These are phyloP conservation scores for Aphelocoma californica DNA, from an alignment of 2,797 vertebrate genomes.

Conservation along the genomic window DNA sequence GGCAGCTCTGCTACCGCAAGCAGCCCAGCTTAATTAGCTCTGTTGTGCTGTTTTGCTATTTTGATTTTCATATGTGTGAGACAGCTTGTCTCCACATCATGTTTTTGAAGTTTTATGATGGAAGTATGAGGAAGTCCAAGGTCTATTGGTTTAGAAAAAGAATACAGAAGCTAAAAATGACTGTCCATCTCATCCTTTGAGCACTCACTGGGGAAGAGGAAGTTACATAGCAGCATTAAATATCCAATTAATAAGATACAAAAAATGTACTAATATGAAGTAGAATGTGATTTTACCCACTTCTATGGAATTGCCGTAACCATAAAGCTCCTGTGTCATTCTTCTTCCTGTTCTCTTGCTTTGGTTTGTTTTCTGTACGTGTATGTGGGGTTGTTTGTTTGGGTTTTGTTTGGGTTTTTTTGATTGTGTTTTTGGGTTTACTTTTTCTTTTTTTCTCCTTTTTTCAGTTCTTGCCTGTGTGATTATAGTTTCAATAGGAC, in stretches of 20 bases:
- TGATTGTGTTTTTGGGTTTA: background rate
- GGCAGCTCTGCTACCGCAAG: background rate
- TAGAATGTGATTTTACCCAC: background rate
- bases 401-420: fast-evolving
- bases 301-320: background rate
- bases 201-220: background rate
- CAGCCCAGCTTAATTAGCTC: background rate
- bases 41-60: background rate
- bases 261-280: background rate
- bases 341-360: background rate
- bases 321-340: background rate
- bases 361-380: background rate
- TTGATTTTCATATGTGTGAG: background rate
- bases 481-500: background rate
- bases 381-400: fast-evolving
- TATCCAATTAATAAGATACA: background rate
- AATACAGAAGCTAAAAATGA: background rate
- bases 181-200: background rate
- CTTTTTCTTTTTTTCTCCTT: background rate
- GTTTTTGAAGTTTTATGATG: background rate
- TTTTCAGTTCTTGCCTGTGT: background rate
- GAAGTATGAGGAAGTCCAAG: background rate
- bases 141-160: background rate
- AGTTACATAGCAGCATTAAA: background rate
- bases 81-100: background rate